These are phyloP conservation scores for Psittacula derbiana DNA, from an alignment of 2,797 vertebrate species.

Conservation along the genomic window DNA sequence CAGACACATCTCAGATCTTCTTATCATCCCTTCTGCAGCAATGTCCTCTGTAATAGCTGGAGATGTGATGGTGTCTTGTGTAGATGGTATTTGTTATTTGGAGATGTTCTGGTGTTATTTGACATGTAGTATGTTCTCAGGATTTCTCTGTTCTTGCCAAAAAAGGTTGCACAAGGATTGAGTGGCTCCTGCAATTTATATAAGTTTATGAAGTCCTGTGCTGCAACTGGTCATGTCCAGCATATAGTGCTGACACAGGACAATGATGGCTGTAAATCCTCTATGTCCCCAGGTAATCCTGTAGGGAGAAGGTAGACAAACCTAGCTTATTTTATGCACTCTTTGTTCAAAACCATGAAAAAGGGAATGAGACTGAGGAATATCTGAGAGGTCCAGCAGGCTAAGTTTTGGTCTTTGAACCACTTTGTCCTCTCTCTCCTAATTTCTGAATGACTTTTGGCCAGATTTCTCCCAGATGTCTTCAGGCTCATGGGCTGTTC, in stretches of 20 bases:
- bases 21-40: neutral
- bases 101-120: neutral
- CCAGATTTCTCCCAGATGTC: neutral
- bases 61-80: neutral
- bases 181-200: neutral
- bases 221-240: neutral
- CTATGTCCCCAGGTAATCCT: rapidly evolving
- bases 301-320: neutral
- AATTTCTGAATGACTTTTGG: neutral
- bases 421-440: neutral
- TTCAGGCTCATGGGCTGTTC: neutral
- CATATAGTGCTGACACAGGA: neutral
- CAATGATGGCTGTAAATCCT: neutral
- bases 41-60: neutral
- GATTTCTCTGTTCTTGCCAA: neutral
- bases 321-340: neutral
- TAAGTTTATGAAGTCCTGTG: neutral
- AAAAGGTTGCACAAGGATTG: neutral
- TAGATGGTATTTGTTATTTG: neutral
- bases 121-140: rapidly evolving
- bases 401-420: neutral
- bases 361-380: neutral
- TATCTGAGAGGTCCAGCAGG: neutral
- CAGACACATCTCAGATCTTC: neutral
- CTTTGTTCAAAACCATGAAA: neutral